A percentile compares a stretch with the other conserved stretches of the same genome.
Evolutionary conservation across 2,888 invertebrate species (phyloP).

Genomic region (Leptinotarsa haldemani): DNA sequence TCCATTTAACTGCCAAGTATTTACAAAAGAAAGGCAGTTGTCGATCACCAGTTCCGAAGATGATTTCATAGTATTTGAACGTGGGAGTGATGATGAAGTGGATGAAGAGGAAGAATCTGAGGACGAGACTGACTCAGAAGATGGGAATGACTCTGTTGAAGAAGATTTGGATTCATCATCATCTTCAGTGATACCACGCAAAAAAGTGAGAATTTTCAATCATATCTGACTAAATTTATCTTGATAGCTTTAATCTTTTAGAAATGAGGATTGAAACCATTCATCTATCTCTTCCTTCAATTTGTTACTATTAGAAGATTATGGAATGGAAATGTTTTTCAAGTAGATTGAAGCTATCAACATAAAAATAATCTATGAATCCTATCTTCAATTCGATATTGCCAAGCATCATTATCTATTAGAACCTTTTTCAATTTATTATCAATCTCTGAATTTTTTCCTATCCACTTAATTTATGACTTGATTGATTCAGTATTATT

Average conservation of each 20-base stretch:
- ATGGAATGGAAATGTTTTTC: too few species aligned
- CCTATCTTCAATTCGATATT: too few species aligned
- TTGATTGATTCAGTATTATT: too few species aligned
- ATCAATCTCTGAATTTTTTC: too few species aligned
- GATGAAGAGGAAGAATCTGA: conserved; percentile 39
- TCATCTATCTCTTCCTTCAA: background rate
- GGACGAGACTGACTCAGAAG: conserved; percentile 30
- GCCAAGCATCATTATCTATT: too few species aligned
- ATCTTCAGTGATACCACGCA: conserved; percentile 40
- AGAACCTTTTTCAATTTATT: too few species aligned
- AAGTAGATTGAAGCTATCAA: too few species aligned
- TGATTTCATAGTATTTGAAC: conserved; percentile 70
- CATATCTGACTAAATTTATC: background rate
- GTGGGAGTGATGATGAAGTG: conserved; percentile 56
- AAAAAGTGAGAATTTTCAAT: conserved; percentile 42
- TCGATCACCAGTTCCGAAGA: conserved; percentile 63
- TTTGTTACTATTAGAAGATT: too few species aligned
- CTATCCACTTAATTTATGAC: too few species aligned
- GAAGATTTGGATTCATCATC: conserved; percentile 43
- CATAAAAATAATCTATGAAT: too few species aligned
- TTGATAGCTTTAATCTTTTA: too few species aligned
- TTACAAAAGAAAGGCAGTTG: conserved; percentile 35
- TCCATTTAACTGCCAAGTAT: conserved; percentile 8
- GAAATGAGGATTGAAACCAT: background rate
- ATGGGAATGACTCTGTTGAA: conserved; percentile 36